These are phyloP conservation scores for Tenthredo scrophulariae DNA, from an alignment of 2,888 invertebrate genomes.

Conservation along the genomic window DNA sequence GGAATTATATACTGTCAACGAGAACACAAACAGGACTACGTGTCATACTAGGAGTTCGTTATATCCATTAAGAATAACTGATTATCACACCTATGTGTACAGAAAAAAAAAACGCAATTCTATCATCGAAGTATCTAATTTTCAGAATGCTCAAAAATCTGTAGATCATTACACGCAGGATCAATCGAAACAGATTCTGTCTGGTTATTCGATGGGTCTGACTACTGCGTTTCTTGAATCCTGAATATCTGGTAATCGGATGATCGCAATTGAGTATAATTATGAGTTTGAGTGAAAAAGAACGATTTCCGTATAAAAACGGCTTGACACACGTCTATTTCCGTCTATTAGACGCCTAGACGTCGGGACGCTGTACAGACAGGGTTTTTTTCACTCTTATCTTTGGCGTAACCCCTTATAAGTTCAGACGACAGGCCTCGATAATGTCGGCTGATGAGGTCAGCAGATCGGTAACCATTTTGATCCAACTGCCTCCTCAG, in stretches of 20 bases:
- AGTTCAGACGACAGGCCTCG: constrained; percentile 29
- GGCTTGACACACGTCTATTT: neutral
- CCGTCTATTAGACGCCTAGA: neutral
- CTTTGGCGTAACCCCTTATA: constrained; percentile 38
- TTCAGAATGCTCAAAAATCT: neutral
- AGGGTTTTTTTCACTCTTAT: constrained; percentile 19
- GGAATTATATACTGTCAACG: neutral
- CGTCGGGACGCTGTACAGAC: neutral
- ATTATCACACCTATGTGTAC: neutral
- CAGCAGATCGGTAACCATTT: constrained; percentile 45
- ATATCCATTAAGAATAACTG: neutral
- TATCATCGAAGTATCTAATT: neutral
- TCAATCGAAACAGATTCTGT: neutral
- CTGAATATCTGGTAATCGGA: neutral
- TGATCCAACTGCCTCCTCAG: constrained; percentile 25
- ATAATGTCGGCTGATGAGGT: constrained; percentile 45
- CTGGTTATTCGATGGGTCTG: neutral
- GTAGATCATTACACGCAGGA: neutral
- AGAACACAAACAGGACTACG: neutral
- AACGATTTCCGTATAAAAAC: neutral
- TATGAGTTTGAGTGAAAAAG: neutral
- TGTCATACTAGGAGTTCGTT: neutral
- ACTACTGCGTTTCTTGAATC: neutral
- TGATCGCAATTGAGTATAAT: neutral
- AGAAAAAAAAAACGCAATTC: neutral